Evolutionary conservation across 2,797 vertebrate species (phyloP).

Genomic region (Lemur catta): DNA sequence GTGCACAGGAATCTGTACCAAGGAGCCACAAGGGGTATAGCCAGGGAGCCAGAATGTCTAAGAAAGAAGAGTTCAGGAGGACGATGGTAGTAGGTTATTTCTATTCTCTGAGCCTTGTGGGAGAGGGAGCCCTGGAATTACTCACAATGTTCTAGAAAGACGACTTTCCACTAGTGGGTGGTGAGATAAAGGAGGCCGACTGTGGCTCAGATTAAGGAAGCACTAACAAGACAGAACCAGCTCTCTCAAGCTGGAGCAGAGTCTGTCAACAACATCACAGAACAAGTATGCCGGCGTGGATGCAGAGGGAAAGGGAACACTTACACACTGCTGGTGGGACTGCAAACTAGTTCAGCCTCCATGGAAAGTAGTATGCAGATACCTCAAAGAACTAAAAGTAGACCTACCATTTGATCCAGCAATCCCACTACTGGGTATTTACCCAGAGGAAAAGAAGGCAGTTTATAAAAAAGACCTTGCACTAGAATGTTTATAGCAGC

Average conservation of each 20-base stretch:
- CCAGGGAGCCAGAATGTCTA: not conserved
- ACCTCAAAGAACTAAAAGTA: too few relatives aligned
- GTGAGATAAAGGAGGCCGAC: not conserved
- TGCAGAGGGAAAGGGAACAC: too few relatives aligned
- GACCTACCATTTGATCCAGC: too few relatives aligned
- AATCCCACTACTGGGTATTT: too few relatives aligned
- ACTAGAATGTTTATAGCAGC: too few relatives aligned
- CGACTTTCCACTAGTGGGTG: not conserved
- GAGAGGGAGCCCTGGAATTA: not conserved
- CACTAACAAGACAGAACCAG: not conserved
- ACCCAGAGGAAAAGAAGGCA: too few relatives aligned
- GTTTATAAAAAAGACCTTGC: too few relatives aligned
- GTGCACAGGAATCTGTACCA: not conserved
- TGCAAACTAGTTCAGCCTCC: too few relatives aligned
- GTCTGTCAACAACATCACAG: not conserved
- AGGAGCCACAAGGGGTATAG: not conserved
- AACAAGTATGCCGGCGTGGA: not conserved
- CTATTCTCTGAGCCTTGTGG: not conserved
- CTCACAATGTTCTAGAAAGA: not conserved
- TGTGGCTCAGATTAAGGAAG: not conserved
- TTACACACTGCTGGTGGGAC: too few relatives aligned
- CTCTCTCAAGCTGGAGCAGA: not conserved
- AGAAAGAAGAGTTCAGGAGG: not conserved
- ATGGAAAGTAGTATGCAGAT: too few relatives aligned
- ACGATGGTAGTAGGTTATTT: not conserved